Base-by-base conservation (phyloP, 2,113 vertebrate species). In the Hippocampus guttulatus region DNA sequence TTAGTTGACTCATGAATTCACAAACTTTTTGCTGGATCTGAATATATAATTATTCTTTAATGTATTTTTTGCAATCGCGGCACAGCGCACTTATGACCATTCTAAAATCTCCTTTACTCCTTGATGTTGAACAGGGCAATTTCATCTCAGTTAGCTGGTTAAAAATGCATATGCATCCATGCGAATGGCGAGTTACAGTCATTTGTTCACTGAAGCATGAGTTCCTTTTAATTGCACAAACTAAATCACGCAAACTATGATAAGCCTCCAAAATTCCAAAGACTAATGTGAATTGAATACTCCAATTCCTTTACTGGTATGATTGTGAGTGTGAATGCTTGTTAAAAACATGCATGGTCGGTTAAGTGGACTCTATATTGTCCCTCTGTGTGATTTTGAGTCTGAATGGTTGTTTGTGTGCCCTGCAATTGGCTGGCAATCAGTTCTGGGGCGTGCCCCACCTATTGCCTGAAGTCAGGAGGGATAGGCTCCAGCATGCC, bases 1-100 rank as follows among this genome's bases (percentile, higher is more conserved):
- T 65, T 10, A 47, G 64, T 49, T 47, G 64, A 65, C 14, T 65
- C 14, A 25, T 65, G 43, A 65, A 25, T 45, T 65, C 12, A 47
- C 64, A 65, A 65, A 47, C 41, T 45, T 65, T 47, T 45, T 43
- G 23, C 27, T 61, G 18, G 27, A 61, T 18, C 58, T 33, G 58
- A 27, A 61, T 33, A 33, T 7, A 33, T 20, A 33, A 61, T 61
- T 9, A 30, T 60, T 60, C 30, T 64, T 45, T 45, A 5, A 16
- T 45, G 20, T 43, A 38, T 10, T n/a, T 43, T 64, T 64, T 64
- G 21, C 64, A 47, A 65, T 27, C 5, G 41, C 16, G n/a, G 40
- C 41, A 23, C 64, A 51, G 47, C 15, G 6, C 47, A 51, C 3
- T 45, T 16, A 65, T 45, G 43, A 65, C 23, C 43, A 65, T 65